A percentile compares a stretch with the other conserved stretches of the same genome.
Conservation (phyloP, 2,113 vertebrate genomes). For the Porphyrio hochstetteri region DNA sequence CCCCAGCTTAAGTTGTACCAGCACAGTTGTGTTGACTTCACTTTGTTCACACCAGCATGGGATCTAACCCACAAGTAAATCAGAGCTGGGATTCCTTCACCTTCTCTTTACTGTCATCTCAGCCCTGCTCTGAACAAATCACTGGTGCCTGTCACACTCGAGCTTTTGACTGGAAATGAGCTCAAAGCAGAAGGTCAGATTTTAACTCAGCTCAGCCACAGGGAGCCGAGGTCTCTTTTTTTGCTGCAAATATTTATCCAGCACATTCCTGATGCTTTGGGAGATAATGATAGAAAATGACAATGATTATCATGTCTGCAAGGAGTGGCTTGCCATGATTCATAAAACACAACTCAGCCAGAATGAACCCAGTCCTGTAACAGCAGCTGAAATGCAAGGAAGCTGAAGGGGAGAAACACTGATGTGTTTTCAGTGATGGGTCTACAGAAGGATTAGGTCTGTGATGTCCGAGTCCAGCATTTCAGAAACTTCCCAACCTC, state of each 20-base stretch:
- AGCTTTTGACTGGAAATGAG: background rate
- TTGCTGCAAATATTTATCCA: conserved; percentile 20
- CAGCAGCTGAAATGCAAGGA: conserved; percentile 11
- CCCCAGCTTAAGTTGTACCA: background rate
- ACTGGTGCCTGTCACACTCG: background rate
- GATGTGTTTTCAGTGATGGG: background rate
- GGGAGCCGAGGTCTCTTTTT: background rate
- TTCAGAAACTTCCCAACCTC: conserved; percentile 28
- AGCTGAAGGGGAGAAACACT: background rate
- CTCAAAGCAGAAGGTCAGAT: background rate
- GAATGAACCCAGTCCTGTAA: background rate
- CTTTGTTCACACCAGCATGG: background rate
- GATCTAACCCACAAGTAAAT: background rate
- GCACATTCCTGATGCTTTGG: background rate
- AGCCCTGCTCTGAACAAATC: background rate
- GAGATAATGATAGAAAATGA: background rate
- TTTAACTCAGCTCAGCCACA: background rate
- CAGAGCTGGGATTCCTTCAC: background rate
- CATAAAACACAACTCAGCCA: background rate
- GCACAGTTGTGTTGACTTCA: background rate
- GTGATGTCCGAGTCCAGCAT: conserved; percentile 8
- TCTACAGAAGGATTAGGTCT: conserved; percentile 40
- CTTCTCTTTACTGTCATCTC: background rate
- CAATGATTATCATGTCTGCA: background rate
- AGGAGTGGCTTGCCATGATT: background rate